Percentiles rank a stretch among this genome's conserved stretches.
Conservation (phyloP, 2,113 vertebrate genomes). For the Neoarius graeffei region DNA sequence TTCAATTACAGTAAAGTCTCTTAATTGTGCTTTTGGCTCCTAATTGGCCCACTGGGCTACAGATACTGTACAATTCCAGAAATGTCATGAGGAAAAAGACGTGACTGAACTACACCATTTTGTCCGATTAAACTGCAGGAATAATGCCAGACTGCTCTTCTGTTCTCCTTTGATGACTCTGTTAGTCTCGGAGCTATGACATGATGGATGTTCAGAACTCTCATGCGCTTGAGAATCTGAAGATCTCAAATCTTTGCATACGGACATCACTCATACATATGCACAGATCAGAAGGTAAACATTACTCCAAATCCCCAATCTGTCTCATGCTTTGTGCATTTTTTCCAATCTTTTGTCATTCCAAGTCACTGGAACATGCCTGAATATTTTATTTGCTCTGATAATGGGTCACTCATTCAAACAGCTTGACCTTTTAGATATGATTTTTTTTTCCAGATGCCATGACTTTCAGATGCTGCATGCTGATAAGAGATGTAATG, state of each 20-base stretch:
- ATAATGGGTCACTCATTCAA: slow-evolving; percentile 47
- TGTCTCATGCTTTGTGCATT: neutral
- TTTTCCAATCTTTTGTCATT: slow-evolving; percentile 23
- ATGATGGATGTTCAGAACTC: neutral
- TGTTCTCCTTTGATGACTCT: neutral
- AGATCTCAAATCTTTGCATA: too few relatives aligned
- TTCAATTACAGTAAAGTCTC: slow-evolving; percentile 46
- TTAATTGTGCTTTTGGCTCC: slow-evolving; percentile 9
- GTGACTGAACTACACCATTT: neutral
- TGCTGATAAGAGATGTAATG: slow-evolving; percentile 9
- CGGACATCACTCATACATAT: neutral
- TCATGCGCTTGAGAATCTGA: neutral
- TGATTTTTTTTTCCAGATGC: slow-evolving; percentile 29
- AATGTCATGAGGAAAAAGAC: neutral
- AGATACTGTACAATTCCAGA: neutral
- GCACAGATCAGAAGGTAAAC: neutral
- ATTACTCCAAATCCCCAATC: neutral
- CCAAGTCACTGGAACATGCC: neutral
- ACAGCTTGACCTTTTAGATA: slow-evolving; percentile 56
- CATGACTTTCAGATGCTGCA: neutral
- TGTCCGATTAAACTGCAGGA: neutral
- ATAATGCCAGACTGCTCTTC: neutral
- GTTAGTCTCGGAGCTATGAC: neutral
- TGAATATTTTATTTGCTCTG: slow-evolving; percentile 45
- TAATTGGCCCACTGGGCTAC: slow-evolving; percentile 7